phyloP scores from a whole-genome alignment of 2,888 invertebrate genomes.

The Leuctra nigra region DNA sequence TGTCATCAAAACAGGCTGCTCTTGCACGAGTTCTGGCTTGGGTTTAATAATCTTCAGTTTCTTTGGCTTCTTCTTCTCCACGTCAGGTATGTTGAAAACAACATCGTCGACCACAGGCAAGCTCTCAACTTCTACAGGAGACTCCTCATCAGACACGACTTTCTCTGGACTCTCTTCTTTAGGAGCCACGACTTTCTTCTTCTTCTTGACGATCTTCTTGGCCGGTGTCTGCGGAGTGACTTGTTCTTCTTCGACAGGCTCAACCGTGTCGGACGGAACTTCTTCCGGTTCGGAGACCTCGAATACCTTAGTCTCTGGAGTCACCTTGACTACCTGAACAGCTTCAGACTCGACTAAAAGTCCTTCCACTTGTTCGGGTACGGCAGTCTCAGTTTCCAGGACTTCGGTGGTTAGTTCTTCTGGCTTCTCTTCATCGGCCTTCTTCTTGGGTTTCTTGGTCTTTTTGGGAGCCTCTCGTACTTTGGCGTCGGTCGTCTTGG shows the following conservation, averaged over 20 bases:
- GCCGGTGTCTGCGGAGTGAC: conserved; percentile 20
- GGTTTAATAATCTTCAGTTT: conserved; percentile 19
- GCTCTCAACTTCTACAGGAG: conserved; percentile 24
- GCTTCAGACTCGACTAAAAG: conserved; percentile 15
- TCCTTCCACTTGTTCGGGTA: conserved; percentile 2
- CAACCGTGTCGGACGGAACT: conserved; percentile 2
- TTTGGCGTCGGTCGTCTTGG: conserved; percentile 25
- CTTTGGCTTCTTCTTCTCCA: conserved; percentile 16
- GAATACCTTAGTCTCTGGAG: conserved; percentile 4
- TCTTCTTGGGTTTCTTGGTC: conserved; percentile 35
- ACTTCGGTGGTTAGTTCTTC: conserved; percentile 22
- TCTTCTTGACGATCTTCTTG: conserved; percentile 28
- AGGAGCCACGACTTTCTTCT: conserved; percentile 29
- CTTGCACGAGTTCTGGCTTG: conserved; percentile 14
- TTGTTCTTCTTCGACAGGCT: conserved; percentile 15
- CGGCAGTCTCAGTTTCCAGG: conserved; percentile 5
- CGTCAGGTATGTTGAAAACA: conserved; percentile 7
- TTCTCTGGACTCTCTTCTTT: conserved; percentile 32
- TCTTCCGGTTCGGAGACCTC: not conserved
- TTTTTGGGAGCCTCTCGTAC: conserved; percentile 32
- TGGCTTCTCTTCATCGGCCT: conserved; percentile 29
- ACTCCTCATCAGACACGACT: too few species aligned
- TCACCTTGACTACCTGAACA: conserved; percentile 7
- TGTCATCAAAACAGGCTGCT: conserved; percentile 21
- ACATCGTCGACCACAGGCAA: conserved; percentile 9